phyloP scores from a whole-genome alignment of 1,140 invertebrate species.

The Penaeus indicus region DNA sequence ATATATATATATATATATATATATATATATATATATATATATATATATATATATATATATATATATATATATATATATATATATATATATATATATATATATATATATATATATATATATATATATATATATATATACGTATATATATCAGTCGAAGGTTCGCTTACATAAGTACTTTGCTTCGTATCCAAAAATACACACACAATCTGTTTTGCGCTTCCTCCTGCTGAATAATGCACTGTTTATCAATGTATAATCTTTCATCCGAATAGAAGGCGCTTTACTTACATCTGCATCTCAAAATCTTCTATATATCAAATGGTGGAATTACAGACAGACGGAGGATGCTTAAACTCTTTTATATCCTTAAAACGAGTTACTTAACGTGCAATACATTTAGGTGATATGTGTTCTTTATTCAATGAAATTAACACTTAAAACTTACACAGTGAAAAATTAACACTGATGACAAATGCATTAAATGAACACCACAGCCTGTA shows the following conservation, averaged over 20 bases:
- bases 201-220: background rate
- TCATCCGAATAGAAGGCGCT: no score
- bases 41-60: background rate
- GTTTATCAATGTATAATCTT: no score
- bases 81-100: slow-evolving; percentile 23
- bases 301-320: no score
- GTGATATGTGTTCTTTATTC: background rate
- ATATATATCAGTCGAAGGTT: no score
- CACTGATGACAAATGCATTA: background rate
- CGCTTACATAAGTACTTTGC: no score
- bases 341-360: no score
- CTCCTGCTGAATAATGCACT: no score
- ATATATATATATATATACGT: no score
- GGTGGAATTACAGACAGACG: no score
- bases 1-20: slow-evolving; percentile 19
- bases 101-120: background rate
- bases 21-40: slow-evolving; percentile 1
- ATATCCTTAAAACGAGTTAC: no score
- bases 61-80: background rate
- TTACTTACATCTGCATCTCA: no score
- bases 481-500: slow-evolving; percentile 44
- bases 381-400: background rate
- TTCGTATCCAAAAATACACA: background rate
- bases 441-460: background rate
- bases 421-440: no score